These are phyloP conservation scores for Germaria angustata DNA, from an alignment of 2,888 invertebrate species.

Conservation along the genomic window DNA sequence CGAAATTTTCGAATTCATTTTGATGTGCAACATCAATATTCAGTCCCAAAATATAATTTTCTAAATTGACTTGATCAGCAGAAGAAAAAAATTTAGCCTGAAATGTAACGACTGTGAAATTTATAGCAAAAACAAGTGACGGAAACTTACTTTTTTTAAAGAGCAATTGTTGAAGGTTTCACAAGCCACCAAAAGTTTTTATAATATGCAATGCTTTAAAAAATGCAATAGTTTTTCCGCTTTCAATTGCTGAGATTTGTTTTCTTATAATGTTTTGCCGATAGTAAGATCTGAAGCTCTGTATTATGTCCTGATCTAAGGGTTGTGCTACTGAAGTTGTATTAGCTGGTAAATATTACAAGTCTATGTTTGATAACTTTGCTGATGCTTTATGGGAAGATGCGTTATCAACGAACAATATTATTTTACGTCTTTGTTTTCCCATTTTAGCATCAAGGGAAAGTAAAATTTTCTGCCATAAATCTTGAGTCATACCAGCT, in stretches of 20 bases:
- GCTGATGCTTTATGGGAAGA: constrained; percentile 57
- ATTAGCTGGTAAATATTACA: constrained; percentile 59
- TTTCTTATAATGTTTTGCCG: constrained; percentile 55
- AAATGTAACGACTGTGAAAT: not conserved
- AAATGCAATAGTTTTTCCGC: constrained; percentile 46
- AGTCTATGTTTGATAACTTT: constrained; percentile 45
- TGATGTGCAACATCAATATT: constrained; percentile 33
- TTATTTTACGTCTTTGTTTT: constrained; percentile 59
- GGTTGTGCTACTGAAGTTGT: constrained; percentile 57
- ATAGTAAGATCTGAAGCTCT: constrained; percentile 58
- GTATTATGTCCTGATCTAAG: constrained; percentile 63
- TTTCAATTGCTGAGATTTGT: constrained; percentile 59
- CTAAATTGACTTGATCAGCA: not conserved
- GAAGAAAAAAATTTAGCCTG: constrained; percentile 12
- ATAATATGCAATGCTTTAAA: constrained; percentile 52
- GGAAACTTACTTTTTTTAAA: constrained; percentile 56
- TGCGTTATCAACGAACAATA: constrained; percentile 59
- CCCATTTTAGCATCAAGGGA: constrained; percentile 59
- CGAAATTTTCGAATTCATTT: constrained; percentile 38
- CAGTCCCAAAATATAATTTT: constrained; percentile 6
- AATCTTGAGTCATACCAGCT: constrained; percentile 57
- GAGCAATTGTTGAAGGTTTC: constrained; percentile 52
- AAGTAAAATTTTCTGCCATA: constrained; percentile 57
- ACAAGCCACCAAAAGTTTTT: constrained; percentile 56
- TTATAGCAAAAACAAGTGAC: not conserved